These are phyloP conservation scores for Scomberomorus guttatus DNA, from an alignment of 2,797 vertebrate species.

Conservation along the genomic window DNA sequence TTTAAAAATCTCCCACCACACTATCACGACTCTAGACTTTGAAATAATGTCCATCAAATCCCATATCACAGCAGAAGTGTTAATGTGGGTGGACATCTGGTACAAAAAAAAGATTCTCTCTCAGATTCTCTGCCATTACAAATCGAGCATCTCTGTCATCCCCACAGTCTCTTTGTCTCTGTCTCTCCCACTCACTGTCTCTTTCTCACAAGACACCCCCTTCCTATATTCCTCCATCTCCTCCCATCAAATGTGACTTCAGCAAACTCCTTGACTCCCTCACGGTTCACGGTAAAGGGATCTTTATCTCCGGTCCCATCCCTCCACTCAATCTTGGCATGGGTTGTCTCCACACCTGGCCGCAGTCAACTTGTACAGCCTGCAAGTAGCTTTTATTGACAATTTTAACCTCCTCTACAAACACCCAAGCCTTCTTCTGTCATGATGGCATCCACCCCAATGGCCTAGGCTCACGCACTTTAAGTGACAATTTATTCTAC, in stretches of 20 bases:
- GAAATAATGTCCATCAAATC: constrained; percentile 53
- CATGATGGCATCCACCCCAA: too few species aligned
- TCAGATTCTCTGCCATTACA: constrained; percentile 51
- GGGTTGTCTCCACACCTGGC: not conserved
- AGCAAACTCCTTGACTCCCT: too few species aligned
- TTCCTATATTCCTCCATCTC: constrained; percentile 60
- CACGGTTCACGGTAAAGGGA: too few species aligned
- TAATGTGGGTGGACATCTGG: constrained; percentile 68
- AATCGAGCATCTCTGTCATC: constrained; percentile 61
- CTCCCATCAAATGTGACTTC: constrained; percentile 1
- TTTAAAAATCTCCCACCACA: constrained; percentile 17
- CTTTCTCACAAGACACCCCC: constrained; percentile 52
- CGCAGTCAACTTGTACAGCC: too few species aligned
- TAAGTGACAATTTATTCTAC: too few species aligned
- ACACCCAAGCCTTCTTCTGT: too few species aligned
- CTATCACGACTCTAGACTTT: constrained; percentile 29
- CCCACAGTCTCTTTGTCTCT: constrained; percentile 60
- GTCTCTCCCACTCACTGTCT: constrained; percentile 71
- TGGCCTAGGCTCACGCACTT: too few species aligned
- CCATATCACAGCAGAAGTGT: constrained; percentile 51
- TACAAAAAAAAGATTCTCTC: constrained; percentile 34
- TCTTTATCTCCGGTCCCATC: too few species aligned
- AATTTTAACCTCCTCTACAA: too few species aligned
- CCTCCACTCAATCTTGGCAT: too few species aligned
- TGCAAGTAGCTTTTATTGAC: too few species aligned